Base-by-base conservation (phyloP, 53 echinoderm and acorn worm species). In the Henricia sp. region DNA sequence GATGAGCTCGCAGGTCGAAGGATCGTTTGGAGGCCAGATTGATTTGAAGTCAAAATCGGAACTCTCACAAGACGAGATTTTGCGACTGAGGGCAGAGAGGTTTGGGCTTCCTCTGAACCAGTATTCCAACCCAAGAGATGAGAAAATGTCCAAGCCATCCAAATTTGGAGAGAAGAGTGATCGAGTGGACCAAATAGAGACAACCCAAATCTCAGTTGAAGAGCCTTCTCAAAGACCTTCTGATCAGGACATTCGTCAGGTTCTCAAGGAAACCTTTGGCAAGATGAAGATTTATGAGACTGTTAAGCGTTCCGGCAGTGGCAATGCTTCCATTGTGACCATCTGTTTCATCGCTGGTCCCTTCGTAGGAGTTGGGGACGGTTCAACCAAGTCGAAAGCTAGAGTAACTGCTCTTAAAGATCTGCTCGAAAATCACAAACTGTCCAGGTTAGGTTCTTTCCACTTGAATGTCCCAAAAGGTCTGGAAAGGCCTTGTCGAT, bases 271-370 rank as follows among this genome's bases (percentile, higher is more conserved):
- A 40, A 57, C 59, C 11, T 76, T 76, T 20, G 76, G 76, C 28
- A 57, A 42, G 23, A 76, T 59, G 16, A 43, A 41, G 2, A 58
- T 76, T 59, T 76, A 76, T 29, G 76, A 76, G 59, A 76, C 76
- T 14, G 39, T 28, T 0, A 59, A 76, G 59, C 56, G 59, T 12
- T 40, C 39, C 3, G 57, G 26, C 4, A 36, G 57, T 16, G 17
- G 13, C 23, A 42, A 76, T 4, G 37, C 16, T 25, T 59, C 25
- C 6, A 25, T 76, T 9, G 76, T 76, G 1, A 76, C 32, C 24
- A 59, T 76, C 25, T 76, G 76, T 59, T 76, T 76, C n/a, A 76
- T 59, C 10, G 76, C 59, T 25, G 76, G 76, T 28, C 27, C 76
- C 0, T 8, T 76, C 19, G n/a, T 76, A 21, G 76, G 76, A 12